Conservation (phyloP, 2,888 invertebrate species). For the Leptura quadrifasciata region DNA sequence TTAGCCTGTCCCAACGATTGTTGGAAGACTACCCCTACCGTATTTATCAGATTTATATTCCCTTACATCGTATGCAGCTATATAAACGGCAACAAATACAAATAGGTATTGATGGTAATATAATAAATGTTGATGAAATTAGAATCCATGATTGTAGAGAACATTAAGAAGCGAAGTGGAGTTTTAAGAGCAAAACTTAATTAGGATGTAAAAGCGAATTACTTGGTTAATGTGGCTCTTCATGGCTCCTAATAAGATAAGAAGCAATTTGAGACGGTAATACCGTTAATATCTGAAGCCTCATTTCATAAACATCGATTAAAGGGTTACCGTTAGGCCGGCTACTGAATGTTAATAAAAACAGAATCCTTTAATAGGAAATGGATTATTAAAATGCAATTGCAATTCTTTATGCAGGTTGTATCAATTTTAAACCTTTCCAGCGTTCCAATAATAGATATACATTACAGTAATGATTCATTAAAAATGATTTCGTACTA, state of each 20-base stretch:
- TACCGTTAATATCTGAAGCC: constrained; percentile 72
- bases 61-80: not conserved
- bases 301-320: constrained; percentile 74
- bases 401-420: not conserved
- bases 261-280: constrained; percentile 74
- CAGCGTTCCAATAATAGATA: not conserved
- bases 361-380: constrained; percentile 23
- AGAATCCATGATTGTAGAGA: constrained; percentile 57
- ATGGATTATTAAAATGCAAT: not conserved
- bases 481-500: too few relatives aligned
- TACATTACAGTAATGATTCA: not conserved
- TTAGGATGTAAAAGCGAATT: constrained; percentile 72
- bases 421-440: not conserved
- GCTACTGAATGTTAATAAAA: constrained; percentile 32
- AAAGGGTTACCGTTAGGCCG: constrained; percentile 67
- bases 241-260: constrained; percentile 73
- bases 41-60: not conserved
- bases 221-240: constrained; percentile 72
- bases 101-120: constrained; percentile 22
- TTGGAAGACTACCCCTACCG: not conserved
- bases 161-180: constrained; percentile 58
- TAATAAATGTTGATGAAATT: constrained; percentile 44
- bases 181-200: constrained; percentile 69
- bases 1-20: not conserved
- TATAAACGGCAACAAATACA: not conserved